phyloP scores from a whole-genome alignment of 1,140 invertebrate genomes.

The Steinernema feltiae region DNA sequence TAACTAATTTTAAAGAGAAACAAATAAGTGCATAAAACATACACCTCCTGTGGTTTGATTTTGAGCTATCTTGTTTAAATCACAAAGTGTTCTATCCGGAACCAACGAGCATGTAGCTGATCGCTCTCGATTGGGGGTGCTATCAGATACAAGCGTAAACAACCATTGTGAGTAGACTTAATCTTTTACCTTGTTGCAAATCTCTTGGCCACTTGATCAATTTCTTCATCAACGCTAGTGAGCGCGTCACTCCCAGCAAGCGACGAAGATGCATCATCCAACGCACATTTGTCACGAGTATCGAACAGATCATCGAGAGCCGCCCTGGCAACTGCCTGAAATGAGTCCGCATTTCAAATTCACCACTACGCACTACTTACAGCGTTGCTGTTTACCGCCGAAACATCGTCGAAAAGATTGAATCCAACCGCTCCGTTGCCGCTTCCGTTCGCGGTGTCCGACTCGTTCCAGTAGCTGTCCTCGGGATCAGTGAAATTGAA shows the following conservation, averaged over 20 bases:
- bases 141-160: neutral
- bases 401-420: neutral
- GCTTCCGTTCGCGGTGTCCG: neutral
- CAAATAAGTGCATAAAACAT: neutral
- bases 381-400: neutral
- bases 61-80: neutral
- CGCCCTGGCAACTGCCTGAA: neutral
- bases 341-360: too few species aligned
- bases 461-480: constrained; percentile 3
- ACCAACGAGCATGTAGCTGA: neutral
- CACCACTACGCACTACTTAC: neutral
- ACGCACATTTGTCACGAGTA: neutral
- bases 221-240: neutral
- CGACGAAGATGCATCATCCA: neutral
- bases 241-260: neutral
- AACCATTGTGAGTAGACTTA: neutral
- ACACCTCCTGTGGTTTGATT: neutral
- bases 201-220: neutral
- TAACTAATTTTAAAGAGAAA: neutral
- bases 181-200: neutral
- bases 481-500: neutral
- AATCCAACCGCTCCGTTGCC: neutral
- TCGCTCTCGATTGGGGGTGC: neutral
- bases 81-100: neutral
- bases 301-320: neutral